phyloP scores from a whole-genome alignment of 2,113 vertebrate species.

The Prinia subflava region DNA sequence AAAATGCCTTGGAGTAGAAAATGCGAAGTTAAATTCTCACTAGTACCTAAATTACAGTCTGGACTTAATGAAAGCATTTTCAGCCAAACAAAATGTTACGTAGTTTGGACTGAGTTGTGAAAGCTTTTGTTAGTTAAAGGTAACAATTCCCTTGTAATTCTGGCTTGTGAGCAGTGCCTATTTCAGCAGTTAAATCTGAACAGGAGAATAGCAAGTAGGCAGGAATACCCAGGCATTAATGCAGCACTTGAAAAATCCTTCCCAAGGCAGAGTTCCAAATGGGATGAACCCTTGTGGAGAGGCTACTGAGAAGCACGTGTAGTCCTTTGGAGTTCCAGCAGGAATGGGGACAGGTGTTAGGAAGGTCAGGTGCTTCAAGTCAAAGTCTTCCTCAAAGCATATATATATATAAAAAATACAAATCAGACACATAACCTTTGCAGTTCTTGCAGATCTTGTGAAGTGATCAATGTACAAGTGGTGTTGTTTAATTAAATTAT shows the following conservation, averaged over 20 bases:
- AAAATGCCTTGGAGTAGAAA: not conserved
- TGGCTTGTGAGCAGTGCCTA: not conserved
- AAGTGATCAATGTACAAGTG: rapidly evolving
- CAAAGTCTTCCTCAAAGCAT: not conserved
- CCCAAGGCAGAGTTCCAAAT: not conserved
- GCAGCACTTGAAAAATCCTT: not conserved
- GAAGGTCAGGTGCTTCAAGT: not conserved
- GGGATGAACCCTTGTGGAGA: not conserved
- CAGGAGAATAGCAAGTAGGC: not conserved
- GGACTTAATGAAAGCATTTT: not conserved
- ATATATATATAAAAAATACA: too few species aligned
- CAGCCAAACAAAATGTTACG: not conserved
- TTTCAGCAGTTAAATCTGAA: not conserved
- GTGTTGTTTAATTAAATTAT: not conserved
- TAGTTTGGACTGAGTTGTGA: not conserved
- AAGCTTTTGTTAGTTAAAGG: not conserved
- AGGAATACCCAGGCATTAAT: not conserved
- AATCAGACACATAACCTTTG: not conserved
- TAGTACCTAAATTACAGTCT: not conserved
- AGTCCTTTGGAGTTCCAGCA: not conserved
- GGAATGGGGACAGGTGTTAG: not conserved
- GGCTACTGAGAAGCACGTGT: not conserved
- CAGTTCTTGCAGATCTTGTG: not conserved
- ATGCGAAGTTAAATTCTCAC: not conserved
- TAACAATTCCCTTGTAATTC: not conserved